Evolutionary conservation across 1,140 invertebrate species (phyloP).

Genomic region (Sitobion miscanthi): DNA sequence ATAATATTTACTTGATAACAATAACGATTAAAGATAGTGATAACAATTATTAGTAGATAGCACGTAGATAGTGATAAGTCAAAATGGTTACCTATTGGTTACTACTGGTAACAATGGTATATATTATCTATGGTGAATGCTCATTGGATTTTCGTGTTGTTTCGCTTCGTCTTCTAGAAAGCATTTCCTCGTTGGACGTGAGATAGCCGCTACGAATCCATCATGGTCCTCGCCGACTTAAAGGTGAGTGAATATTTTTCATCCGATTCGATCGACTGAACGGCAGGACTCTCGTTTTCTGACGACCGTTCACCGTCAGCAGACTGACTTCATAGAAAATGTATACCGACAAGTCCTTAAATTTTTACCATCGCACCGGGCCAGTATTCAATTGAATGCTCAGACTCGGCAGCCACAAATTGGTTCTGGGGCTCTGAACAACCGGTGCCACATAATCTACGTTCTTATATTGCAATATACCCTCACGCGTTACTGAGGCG

Average conservation of each 20-base stretch:
- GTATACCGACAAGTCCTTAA: neutral
- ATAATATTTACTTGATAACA: no score
- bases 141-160: no score
- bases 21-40: no score
- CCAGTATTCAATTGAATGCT: neutral
- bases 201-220: neutral
- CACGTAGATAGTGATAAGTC: no score
- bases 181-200: no score
- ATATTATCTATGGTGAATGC: no score
- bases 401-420: neutral
- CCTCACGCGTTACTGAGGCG: constrained; percentile 49
- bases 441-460: constrained; percentile 5
- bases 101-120: no score
- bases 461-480: constrained; percentile 56
- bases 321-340: neutral
- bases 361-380: neutral
- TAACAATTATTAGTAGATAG: no score
- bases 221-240: constrained; percentile 30
- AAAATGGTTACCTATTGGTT: no score
- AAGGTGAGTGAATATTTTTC: constrained; percentile 42
- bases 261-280: neutral
- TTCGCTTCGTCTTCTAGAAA: no score
- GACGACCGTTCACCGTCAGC: neutral
- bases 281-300: no score
- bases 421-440: neutral